Evolutionary conservation across 2,888 invertebrate genomes (phyloP), one percentile per base, ranked within the genome.

Genomic region (Meta bourneti): DNA sequence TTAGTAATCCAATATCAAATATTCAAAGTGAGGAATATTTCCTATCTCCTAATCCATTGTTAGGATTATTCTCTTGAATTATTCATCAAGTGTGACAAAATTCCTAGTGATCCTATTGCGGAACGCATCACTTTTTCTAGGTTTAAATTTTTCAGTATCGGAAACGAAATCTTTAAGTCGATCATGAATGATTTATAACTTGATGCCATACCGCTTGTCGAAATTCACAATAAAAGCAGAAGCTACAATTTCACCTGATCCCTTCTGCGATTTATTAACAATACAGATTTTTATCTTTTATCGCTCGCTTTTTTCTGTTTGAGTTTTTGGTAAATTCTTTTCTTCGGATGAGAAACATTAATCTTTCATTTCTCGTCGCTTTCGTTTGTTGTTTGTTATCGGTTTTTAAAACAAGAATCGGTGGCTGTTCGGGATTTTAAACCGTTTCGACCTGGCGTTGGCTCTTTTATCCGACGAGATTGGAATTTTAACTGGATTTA

Each of bases 131-230:
- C 48, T 83, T 74, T 74, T 85, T 49, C n/a, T 34, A 11, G n/a
- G n/a, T n/a, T 77, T 11, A 77, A 77, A 77, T 77, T 51, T 77
- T 77, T 49, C n/a, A 49, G 49, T 85, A 52, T 51, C 48, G 48
- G 71, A 19, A 81, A 75, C 54, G 34, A 72, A 84, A 75, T 84
- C 75, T 84, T 84, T 84, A 75, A 84, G 69, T 72, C 87, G 8
- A 70, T 79, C 87, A 87, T 87, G 87, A 87, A 87, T 87, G 78
- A 87, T 87, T 87, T 87, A 87, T 87, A 87, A 79, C 71, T 19
- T 49, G 79, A 54, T 34, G 61, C 54, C 82, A 19, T 77, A 77
- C 52, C 77, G 51, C 51, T 13, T 77, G 49, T n/a, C 77, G 48
- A 49, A 61, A 79, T 79, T 79, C 79, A 20, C 81, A 70, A 75